Evolutionary conservation across 2,113 vertebrate genomes (phyloP), one percentile per base, ranked within the genome.

Genomic region (Zosterops lateralis): DNA sequence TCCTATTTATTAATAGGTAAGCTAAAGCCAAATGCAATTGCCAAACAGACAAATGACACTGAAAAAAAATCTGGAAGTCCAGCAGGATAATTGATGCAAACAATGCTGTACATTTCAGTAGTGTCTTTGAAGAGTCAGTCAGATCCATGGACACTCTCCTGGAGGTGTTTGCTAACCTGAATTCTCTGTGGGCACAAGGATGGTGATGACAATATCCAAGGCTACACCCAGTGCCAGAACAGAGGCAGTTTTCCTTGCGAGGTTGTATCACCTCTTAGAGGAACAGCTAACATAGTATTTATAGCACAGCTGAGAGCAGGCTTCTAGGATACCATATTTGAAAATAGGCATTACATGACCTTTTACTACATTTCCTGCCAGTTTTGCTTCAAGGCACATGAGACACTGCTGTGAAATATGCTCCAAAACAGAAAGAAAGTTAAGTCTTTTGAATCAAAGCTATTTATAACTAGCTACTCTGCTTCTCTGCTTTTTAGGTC

Each of bases 221-320:
- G 50, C 40, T 53, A 32, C 15, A 16, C 9, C 22, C 48, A 54
- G 17, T 14, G 24, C 12, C 51, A 77, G 48, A 92, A 76, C 3
- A 0, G 0, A 76, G 7, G 25, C 1, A 32, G 34, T 40, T 70
- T 72, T 82, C 24, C 29, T 51, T 70, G 28, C 0, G 0, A 81
- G 16, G 28, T 34, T 84, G 64, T 53, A 57, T 77, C 68, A 89
- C 48, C 19, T 90, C 48, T 86, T 44, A 54, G 53, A 67, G 40
- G 28, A 28, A 62, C 25, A 67, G n/a, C 25, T 51, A 56, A 44
- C 10, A 2, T 53, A 16, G 3, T 40, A 87, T 92, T 93, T 93
- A 83, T 29, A 83, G 79, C 17, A 25, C 32, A 81, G 48, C n/a
- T 67, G 65, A 82, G 54, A 90, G 60, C 62, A 70, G 58, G 24